These are phyloP conservation scores for Leptinotarsa tumamoca DNA, from an alignment of 2,888 invertebrate genomes.

Conservation along the genomic window DNA sequence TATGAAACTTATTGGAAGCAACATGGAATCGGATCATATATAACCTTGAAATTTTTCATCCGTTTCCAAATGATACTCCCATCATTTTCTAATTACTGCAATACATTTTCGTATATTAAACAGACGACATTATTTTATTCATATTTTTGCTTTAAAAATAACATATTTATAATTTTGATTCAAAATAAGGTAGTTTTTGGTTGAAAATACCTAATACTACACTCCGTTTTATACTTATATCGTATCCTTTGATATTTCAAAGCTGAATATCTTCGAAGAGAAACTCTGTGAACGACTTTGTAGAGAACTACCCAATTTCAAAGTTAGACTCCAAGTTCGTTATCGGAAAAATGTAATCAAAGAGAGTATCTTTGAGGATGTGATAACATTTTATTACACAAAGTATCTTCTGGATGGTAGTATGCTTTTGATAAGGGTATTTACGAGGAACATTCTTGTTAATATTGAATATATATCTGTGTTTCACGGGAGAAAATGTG, in stretches of 20 bases:
- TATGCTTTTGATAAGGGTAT: slow-evolving; percentile 35
- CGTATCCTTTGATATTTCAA: slow-evolving; percentile 32
- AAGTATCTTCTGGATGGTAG: slow-evolving; percentile 32
- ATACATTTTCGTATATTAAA: too few species aligned
- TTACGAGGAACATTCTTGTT: slow-evolving; percentile 17
- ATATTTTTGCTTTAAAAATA: too few species aligned
- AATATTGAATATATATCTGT: not conserved
- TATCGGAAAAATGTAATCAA: slow-evolving; percentile 41
- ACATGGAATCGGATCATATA: too few species aligned
- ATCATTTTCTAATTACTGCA: too few species aligned
- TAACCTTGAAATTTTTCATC: too few species aligned
- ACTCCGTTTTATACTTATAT: slow-evolving; percentile 12
- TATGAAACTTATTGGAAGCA: too few species aligned
- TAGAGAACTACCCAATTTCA: slow-evolving; percentile 37
- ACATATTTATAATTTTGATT: too few species aligned
- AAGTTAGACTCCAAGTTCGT: slow-evolving; percentile 37
- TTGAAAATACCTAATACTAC: not conserved
- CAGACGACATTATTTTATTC: too few species aligned
- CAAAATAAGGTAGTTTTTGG: too few species aligned
- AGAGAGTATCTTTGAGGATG: slow-evolving; percentile 37
- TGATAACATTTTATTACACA: slow-evolving; percentile 37
- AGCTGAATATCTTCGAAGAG: slow-evolving; percentile 28
- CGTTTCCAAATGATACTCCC: too few species aligned
- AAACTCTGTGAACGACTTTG: slow-evolving; percentile 33
- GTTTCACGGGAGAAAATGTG: not conserved